phyloP scores from a whole-genome alignment of 2,113 vertebrate genomes.

The Loxodonta africana region DNA sequence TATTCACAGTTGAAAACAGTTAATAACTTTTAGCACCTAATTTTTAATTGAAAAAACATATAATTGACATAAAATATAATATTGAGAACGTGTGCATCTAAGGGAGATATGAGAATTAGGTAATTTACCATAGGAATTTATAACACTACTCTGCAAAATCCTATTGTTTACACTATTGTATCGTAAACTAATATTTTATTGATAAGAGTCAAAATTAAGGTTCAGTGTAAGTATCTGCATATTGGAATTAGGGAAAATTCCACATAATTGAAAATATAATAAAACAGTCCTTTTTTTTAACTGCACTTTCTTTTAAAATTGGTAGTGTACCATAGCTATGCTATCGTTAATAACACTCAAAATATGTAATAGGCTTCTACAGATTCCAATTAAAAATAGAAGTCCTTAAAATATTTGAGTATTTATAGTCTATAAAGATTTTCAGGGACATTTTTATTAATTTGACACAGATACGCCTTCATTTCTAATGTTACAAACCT shows the following conservation, averaged over 20 bases:
- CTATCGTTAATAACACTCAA: conserved; percentile 83
- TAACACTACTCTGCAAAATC: conserved; percentile 71
- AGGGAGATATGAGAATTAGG: conserved; percentile 25
- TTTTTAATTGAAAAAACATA: conserved; percentile 65
- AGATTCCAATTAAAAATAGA: conserved; percentile 88
- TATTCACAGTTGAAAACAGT: conserved; percentile 31
- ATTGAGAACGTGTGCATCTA: conserved; percentile 18
- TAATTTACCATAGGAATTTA: conserved; percentile 77
- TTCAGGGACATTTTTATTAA: conserved; percentile 93
- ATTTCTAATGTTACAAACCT: conserved; percentile 99
- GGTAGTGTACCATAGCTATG: conserved; percentile 81
- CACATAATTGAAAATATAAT: conserved; percentile 75
- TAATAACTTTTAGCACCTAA: conserved; percentile 54
- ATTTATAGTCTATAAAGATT: conserved; percentile 89
- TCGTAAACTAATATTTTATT: conserved; percentile 63
- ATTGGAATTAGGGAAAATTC: conserved; percentile 78
- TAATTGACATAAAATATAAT: conserved; percentile 55
- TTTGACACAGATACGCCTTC: conserved; percentile 99
- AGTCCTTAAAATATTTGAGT: conserved; percentile 87
- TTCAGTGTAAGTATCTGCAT: conserved; percentile 72
- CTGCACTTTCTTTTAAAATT: conserved; percentile 83
- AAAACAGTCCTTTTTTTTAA: conserved; percentile 84
- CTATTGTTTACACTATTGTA: conserved; percentile 42
- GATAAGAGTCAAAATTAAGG: conserved; percentile 72
- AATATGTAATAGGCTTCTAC: conserved; percentile 83